Percentiles rank a stretch among this genome's conserved stretches.
These are phyloP conservation scores for Colaptes auratus DNA, from an alignment of 2,113 vertebrate species.

Conservation along the genomic window DNA sequence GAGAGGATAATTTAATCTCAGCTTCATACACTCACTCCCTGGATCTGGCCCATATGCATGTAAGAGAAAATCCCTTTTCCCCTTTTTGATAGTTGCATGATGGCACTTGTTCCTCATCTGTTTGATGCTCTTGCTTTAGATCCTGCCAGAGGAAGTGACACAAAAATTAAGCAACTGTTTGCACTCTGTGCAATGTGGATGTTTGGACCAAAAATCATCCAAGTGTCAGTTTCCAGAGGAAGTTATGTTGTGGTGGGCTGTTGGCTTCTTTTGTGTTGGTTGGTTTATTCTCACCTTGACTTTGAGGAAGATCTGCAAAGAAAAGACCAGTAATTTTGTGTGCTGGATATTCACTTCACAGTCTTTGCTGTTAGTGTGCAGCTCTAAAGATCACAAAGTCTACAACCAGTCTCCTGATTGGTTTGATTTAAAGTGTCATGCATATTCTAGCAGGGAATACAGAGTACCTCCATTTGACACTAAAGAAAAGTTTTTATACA, in stretches of 20 bases:
- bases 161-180: neutral
- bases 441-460: neutral
- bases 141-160: neutral
- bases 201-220: neutral
- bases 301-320: neutral
- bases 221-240: neutral
- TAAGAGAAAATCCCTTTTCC: constrained; percentile 37
- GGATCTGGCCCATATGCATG: constrained; percentile 26
- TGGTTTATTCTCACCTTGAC: neutral
- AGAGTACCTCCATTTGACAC: neutral
- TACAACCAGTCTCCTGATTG: neutral
- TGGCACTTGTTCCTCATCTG: neutral
- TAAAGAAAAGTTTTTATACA: neutral
- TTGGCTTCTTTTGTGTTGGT: neutral
- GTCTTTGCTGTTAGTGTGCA: neutral
- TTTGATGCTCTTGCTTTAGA: neutral
- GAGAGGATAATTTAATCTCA: constrained; percentile 47
- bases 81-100: neutral
- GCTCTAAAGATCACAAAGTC: neutral
- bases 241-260: neutral
- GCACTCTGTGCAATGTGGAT: neutral
- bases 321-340: neutral
- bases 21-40: neutral
- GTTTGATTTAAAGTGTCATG: neutral
- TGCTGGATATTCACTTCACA: neutral